Percentiles rank a stretch among this genome's conserved stretches.
These are phyloP conservation scores for Colius striatus DNA, from an alignment of 2,113 vertebrate genomes.

Conservation along the genomic window DNA sequence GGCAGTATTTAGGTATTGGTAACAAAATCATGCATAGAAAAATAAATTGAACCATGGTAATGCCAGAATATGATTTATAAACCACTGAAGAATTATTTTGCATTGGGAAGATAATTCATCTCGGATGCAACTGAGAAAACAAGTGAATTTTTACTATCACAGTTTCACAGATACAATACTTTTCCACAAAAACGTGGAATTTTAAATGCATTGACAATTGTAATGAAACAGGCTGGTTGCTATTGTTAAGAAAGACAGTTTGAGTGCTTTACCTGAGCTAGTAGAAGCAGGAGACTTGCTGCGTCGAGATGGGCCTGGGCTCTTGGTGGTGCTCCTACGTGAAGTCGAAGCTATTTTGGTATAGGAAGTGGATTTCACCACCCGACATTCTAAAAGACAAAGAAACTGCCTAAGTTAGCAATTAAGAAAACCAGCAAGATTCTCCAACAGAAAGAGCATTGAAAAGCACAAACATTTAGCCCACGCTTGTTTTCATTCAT, in stretches of 20 bases:
- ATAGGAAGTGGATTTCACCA: conserved; percentile 95
- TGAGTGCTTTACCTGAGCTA: conserved; percentile 85
- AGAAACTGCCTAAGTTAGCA: conserved; percentile 44
- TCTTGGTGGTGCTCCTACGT: conserved; percentile 86
- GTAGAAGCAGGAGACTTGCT: conserved; percentile 96
- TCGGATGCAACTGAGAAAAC: neutral
- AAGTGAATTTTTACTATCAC: neutral
- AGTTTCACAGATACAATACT: neutral
- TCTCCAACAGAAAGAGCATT: conserved; percentile 31
- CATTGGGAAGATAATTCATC: neutral
- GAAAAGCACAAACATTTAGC: conserved; percentile 49
- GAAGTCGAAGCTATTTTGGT: conserved; percentile 90
- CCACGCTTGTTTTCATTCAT: conserved; percentile 50
- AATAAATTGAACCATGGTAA: neutral
- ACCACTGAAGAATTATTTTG: neutral
- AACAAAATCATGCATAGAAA: neutral
- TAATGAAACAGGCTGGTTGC: neutral
- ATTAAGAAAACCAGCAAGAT: conserved; percentile 20
- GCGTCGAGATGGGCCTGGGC: conserved; percentile 87
- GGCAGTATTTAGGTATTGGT: neutral
- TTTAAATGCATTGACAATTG: neutral
- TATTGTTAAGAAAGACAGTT: neutral
- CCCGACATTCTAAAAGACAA: conserved; percentile 88
- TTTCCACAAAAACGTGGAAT: neutral
- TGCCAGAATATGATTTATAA: neutral